A percentile compares a stretch with the other conserved stretches of the same genome.
These are phyloP conservation scores for Epinephelus lanceolatus DNA, from an alignment of 2,113 vertebrate species.

Conservation along the genomic window DNA sequence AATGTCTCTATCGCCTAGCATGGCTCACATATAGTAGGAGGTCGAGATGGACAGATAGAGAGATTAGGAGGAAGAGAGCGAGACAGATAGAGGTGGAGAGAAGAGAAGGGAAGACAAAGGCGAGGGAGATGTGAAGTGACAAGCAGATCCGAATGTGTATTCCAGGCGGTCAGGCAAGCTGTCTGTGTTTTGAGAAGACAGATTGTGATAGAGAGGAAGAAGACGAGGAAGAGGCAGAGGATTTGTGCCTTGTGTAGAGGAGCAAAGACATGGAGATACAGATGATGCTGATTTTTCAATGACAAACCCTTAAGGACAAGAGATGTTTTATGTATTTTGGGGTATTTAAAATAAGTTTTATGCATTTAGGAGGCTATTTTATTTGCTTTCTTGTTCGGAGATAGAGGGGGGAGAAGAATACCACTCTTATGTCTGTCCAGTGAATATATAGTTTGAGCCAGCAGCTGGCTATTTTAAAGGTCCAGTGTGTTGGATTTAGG, in stretches of 20 bases:
- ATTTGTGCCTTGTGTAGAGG: not conserved
- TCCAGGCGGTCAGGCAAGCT: constrained; percentile 61
- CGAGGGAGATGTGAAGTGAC: constrained; percentile 74
- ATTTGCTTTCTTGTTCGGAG: not conserved
- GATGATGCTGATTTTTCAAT: not conserved
- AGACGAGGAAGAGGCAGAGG: constrained; percentile 15
- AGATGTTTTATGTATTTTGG: not conserved
- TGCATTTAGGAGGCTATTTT: no score
- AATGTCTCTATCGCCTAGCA: constrained; percentile 59
- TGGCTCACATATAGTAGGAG: constrained; percentile 31
- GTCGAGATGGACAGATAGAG: constrained; percentile 52
- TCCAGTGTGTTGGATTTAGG: no score
- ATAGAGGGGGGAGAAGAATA: not conserved
- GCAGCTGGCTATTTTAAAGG: not conserved
- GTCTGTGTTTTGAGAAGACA: constrained; percentile 62
- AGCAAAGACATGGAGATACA: not conserved
- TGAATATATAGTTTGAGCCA: not conserved
- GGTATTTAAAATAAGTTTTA: not conserved
- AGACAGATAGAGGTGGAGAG: constrained; percentile 40
- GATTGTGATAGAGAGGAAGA: constrained; percentile 41
- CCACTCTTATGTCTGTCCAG: not conserved
- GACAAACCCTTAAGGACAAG: not conserved
- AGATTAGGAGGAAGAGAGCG: constrained; percentile 50
- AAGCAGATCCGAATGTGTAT: constrained; percentile 67
- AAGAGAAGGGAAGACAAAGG: constrained; percentile 47